Base-by-base conservation (phyloP, 2,113 vertebrate genomes). In the Tetraodon nigroviridis region DNA sequence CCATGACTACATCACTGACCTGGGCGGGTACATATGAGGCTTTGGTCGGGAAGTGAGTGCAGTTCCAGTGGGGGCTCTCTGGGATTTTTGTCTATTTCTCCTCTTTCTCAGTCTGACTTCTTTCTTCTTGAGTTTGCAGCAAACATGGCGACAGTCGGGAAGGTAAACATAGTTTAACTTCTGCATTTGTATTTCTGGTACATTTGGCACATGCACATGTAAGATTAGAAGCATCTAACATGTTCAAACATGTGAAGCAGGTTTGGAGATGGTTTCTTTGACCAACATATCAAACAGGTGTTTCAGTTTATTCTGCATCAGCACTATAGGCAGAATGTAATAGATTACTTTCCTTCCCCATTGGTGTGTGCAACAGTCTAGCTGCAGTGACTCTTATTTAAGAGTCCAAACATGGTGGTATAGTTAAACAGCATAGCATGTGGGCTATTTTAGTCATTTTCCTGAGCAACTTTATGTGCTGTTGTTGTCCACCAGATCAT, bases 401-500 rank as follows among this genome's bases (percentile, higher is more conserved):
- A 37, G 8, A 12, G 11, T 37, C 32, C 12, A 8, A 37, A 8
- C 12, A 37, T 37, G 12, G 32, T 37, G 12, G 32, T 37, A 37
- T 7, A 46, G 16, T 16, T n/a, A 44, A 46, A 46, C n/a, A 16
- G 44, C 16, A n/a, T 46, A 46, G 44, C 44, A 46, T 7, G 5
- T 17, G 15, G n/a, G 14, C 13, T 17, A n/a, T 46, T 46, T n/a
- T 4, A 46, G 6, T 46, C 50, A 22, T 27, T 19, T 1, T 48
- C 7, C 3, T 4, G 10, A 2, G 1, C 14, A 17, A 27, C 16
- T 15, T 8, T 17, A 3, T 27, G 21, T 27, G 21, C 13, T 19
- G 18, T n/a, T 10, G 46, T 20, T 29, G 2, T 15, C 24, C 14
- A 63, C 6, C 27, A 97, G 93, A 90, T 94, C 59, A 97, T 95